phyloP scores from a whole-genome alignment of 2,888 invertebrate species.

The Drosophila nr. perissopoda region DNA sequence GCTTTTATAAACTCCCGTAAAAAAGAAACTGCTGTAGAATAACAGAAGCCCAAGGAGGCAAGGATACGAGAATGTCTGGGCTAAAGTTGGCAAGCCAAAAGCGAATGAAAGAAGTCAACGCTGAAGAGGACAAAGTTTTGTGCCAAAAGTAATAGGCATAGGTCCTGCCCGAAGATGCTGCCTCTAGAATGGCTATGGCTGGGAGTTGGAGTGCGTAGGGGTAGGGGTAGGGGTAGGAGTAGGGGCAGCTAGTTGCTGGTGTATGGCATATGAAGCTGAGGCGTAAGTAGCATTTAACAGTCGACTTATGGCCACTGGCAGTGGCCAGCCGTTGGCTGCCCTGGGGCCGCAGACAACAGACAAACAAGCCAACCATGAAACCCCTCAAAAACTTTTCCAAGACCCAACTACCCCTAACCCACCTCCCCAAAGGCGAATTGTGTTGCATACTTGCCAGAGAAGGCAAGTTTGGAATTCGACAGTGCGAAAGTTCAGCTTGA shows the following conservation, averaged over 20 bases:
- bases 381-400: slow-evolving; percentile 56
- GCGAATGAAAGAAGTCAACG: slow-evolving; percentile 70
- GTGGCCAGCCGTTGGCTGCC: slow-evolving; percentile 45
- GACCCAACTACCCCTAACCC: background rate
- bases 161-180: slow-evolving; percentile 28
- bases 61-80: slow-evolving; percentile 58
- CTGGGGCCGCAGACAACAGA: slow-evolving; percentile 36
- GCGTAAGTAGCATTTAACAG: slow-evolving; percentile 76
- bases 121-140: slow-evolving; percentile 75
- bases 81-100: slow-evolving; percentile 62
- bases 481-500: slow-evolving; percentile 27
- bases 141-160: slow-evolving; percentile 79
- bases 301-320: slow-evolving; percentile 72
- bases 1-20: slow-evolving; percentile 61
- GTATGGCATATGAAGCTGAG: slow-evolving; percentile 59
- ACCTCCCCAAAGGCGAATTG: slow-evolving; percentile 23
- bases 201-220: background rate
- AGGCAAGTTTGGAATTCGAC: slow-evolving; percentile 38
- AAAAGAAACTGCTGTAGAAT: slow-evolving; percentile 31
- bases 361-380: slow-evolving; percentile 67
- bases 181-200: background rate
- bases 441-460: slow-evolving; percentile 47
- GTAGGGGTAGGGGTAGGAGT: background rate
- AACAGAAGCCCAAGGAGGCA: slow-evolving; percentile 5
- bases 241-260: slow-evolving; percentile 5